Conservation (phyloP, 2,113 vertebrate genomes). For the Labrus mixtus region DNA sequence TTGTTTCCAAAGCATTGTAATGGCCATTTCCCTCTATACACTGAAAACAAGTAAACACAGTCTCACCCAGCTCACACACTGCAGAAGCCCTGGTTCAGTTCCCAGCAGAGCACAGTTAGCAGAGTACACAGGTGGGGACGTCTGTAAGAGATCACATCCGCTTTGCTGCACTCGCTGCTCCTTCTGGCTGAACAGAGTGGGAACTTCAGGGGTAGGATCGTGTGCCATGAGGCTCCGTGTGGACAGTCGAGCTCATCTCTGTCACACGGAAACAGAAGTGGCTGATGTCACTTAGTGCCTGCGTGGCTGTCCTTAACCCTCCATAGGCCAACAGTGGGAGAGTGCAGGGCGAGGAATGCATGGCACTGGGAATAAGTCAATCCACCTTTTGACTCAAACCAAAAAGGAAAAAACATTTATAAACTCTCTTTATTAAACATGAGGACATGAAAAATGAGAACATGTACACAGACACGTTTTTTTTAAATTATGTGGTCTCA, state of each 20-base stretch:
- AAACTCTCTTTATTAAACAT: not conserved
- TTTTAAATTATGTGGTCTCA: not conserved
- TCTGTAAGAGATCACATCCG: not conserved
- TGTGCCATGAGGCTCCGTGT: constrained; percentile 8
- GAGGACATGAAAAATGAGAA: not conserved
- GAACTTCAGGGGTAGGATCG: constrained; percentile 17
- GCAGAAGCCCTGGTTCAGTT: constrained; percentile 8
- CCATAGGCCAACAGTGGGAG: constrained; percentile 1
- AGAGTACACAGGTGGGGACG: constrained; percentile 22
- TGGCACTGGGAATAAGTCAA: constrained; percentile 18
- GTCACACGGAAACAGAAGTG: constrained; percentile 36
- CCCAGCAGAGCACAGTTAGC: constrained; percentile 17
- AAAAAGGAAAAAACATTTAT: not conserved
- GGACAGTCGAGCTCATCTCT: constrained; percentile 35
- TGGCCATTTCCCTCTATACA: not conserved
- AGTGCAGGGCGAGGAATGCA: constrained; percentile 16
- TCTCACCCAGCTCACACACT: not conserved
- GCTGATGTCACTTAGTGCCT: constrained; percentile 26
- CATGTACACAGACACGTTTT: not conserved
- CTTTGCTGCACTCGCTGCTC: constrained; percentile 1
- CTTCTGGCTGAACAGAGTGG: constrained; percentile 10
- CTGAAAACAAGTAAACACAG: constrained; percentile 1
- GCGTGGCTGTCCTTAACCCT: constrained; percentile 21
- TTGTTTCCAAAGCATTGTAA: not conserved
- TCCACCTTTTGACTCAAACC: not conserved